phyloP scores from a whole-genome alignment of 2,888 invertebrate genomes.

The Nomada fucata region DNA sequence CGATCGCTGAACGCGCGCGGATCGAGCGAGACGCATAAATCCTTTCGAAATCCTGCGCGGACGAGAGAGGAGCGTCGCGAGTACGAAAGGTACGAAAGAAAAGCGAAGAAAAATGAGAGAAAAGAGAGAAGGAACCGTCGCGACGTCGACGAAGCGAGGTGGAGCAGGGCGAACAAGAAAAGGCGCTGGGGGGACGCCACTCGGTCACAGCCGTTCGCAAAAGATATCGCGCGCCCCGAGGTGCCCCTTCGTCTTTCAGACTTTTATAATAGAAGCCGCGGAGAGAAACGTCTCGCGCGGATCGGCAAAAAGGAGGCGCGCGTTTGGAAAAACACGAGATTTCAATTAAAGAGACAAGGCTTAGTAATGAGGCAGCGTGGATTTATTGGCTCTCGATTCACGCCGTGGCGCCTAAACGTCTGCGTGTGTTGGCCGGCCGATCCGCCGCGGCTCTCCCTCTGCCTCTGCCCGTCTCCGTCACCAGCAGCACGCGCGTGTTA shows the following conservation, averaged over 20 bases:
- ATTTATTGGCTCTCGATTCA: constrained; percentile 79
- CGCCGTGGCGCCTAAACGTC: constrained; percentile 75
- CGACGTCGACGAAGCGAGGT: background rate
- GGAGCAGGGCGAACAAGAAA: background rate
- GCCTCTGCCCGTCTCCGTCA: constrained; percentile 32
- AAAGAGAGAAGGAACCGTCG: too few species aligned
- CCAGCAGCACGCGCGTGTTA: constrained; percentile 68
- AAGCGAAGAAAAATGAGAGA: background rate
- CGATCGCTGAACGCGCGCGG: constrained; percentile 35
- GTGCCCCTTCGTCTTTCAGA: constrained; percentile 69
- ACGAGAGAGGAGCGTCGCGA: constrained; percentile 5
- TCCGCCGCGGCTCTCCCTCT: constrained; percentile 34
- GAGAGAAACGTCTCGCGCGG: constrained; percentile 60
- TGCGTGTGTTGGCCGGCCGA: constrained; percentile 62
- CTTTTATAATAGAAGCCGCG: constrained; percentile 75
- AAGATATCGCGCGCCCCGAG: constrained; percentile 73
- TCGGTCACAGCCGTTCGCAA: constrained; percentile 28
- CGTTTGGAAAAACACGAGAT: constrained; percentile 85
- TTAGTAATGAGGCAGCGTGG: constrained; percentile 85
- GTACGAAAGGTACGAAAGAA: background rate
- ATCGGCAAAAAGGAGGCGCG: constrained; percentile 58
- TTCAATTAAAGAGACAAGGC: constrained; percentile 87
- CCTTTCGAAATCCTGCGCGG: background rate
- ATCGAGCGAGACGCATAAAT: constrained; percentile 59
- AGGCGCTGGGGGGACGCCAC: background rate